Base-by-base conservation (phyloP, 2,888 invertebrate species). In the Bugulina stolonifera region DNA sequence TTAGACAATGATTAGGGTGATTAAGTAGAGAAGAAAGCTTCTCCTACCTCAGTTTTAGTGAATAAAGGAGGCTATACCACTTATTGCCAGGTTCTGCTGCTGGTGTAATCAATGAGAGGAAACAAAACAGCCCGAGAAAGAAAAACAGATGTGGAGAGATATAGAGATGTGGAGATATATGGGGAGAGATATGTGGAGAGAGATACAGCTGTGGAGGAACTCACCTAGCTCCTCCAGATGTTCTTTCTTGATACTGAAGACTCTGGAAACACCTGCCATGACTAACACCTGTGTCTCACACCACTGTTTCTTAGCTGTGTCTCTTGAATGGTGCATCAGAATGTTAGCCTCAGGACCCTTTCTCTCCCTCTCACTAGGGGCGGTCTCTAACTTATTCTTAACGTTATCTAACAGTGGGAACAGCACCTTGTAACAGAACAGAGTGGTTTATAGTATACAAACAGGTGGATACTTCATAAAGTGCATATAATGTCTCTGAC, bases 231-330 rank as follows among this genome's bases (percentile, higher is more conserved):
- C 57, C 22, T 35, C 43, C 2, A 70, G 70, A 25, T 54, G 54
- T 2, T n/a, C 70, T 29, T 70, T 70, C 83, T 96, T 92, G 0
- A 93, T 92, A 82, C 94, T 94, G 85, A 97, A 96, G 69, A 92
- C 95, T 75, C 95, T 88, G 0, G 94, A 93, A 27, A 96, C 95
- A 0, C 96, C 96, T 5, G 85, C 83, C 71, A 87, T 79, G 0
- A 86, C 84, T 18, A 85, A 80, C n/a, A 84, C 95, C 87, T 95
- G 93, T 0, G 98, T 98, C 86, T 98, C 97, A 0, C 97, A 95
- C 97, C 97, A 98, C 81, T 98, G 98, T 80, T 98, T 98, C 85
- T 96, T 95, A 69, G 97, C 97, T 0, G 99, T 99, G 84, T 99
- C 98, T 73, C 99, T 88, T 0, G 97, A 94, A 85, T 99, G 99